Conservation (phyloP, 2,888 invertebrate species). For the Ryuthela nishihirai region DNA sequence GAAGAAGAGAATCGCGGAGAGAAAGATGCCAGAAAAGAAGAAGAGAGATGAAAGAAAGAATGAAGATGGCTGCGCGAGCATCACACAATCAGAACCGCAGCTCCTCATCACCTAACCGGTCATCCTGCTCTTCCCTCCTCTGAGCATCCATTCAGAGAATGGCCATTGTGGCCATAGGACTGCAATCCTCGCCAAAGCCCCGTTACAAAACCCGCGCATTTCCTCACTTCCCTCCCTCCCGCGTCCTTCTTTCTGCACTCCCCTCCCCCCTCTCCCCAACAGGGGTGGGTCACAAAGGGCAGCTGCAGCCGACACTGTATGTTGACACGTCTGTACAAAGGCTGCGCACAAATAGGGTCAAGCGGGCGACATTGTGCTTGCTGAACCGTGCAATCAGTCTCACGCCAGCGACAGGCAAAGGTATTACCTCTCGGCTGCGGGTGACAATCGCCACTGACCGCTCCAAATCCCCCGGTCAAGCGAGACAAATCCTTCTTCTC, state of each 20-base stretch:
- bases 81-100: no score
- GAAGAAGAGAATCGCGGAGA: no score
- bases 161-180: no score
- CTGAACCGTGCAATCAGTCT: constrained; percentile 24
- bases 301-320: background rate
- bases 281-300: constrained; percentile 12
- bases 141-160: no score
- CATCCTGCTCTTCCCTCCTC: no score
- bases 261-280: constrained; percentile 18
- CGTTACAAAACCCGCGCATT: constrained; percentile 7
- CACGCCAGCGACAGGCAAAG: constrained; percentile 18
- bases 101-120: no score
- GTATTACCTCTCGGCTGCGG: constrained; percentile 23
- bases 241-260: background rate
- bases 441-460: constrained; percentile 26
- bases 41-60: no score
- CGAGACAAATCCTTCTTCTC: constrained; percentile 5
- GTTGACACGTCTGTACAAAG: constrained; percentile 18
- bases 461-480: constrained; percentile 29
- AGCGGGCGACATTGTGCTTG: constrained; percentile 13
- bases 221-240: constrained; percentile 2
- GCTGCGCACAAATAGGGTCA: constrained; percentile 29
- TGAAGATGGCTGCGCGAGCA: no score
- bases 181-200: no score
- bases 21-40: no score